A percentile compares a stretch with the other conserved stretches of the same genome.
These are phyloP conservation scores for Ligdia adustata DNA, from an alignment of 2,888 invertebrate species.

Conservation along the genomic window DNA sequence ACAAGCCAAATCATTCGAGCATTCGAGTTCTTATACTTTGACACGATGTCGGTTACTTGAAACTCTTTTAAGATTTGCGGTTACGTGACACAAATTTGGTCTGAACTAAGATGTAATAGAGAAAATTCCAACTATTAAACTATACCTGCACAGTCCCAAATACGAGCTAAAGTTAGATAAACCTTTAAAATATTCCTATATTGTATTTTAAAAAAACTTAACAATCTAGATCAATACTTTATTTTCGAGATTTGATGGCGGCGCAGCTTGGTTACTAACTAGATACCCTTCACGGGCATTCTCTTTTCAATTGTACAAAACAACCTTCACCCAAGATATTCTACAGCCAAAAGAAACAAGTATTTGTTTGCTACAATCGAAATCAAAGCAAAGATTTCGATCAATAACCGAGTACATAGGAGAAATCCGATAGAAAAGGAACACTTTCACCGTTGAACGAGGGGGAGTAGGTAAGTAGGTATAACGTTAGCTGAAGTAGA, in stretches of 20 bases:
- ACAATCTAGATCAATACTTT: too few species aligned
- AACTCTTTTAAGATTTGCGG: slow-evolving; percentile 10
- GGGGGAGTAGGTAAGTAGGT: slow-evolving; percentile 21
- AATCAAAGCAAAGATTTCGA: slow-evolving; percentile 8
- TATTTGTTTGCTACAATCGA: slow-evolving; percentile 6
- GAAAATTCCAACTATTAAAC: slow-evolving; percentile 21
- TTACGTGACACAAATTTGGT: slow-evolving; percentile 19
- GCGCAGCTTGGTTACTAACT: too few species aligned
- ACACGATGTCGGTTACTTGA: not conserved
- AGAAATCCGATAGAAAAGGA: slow-evolving; percentile 30
- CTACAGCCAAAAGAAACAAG: not conserved
- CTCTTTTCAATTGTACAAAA: not conserved
- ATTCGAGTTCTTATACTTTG: not conserved
- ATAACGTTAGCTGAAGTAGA: slow-evolving; percentile 39
- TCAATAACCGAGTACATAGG: slow-evolving; percentile 11
- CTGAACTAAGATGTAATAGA: slow-evolving; percentile 17
- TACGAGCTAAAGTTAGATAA: too few species aligned
- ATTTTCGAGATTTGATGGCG: too few species aligned
- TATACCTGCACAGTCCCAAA: too few species aligned
- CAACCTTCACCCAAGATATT: not conserved
- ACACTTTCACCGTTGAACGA: slow-evolving; percentile 48
- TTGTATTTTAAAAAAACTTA: too few species aligned
- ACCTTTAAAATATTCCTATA: too few species aligned
- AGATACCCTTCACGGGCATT: not conserved
- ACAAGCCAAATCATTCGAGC: not conserved